Conservation (phyloP, 2,888 invertebrate genomes). For the Pseudococcus longispinus region DNA sequence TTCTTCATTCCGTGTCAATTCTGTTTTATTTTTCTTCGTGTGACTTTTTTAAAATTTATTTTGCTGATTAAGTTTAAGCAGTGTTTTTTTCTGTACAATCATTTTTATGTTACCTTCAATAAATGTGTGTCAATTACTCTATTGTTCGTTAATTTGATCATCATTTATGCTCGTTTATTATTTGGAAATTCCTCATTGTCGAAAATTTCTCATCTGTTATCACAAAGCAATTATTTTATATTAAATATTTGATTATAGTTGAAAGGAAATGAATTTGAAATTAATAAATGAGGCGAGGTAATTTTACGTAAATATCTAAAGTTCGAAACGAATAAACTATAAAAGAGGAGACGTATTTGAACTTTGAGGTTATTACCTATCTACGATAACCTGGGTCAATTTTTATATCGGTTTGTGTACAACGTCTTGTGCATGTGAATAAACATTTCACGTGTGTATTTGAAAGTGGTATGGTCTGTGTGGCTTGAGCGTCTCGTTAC, state of each 20-base stretch:
- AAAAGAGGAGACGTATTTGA: background rate
- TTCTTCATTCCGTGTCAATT: conserved; percentile 52
- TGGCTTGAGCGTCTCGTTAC: background rate
- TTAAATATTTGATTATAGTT: background rate
- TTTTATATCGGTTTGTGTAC: background rate
- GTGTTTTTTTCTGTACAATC: conserved; percentile 50
- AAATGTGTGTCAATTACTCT: conserved; percentile 53
- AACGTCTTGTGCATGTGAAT: background rate
- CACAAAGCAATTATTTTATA: background rate
- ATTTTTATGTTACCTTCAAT: conserved; percentile 51
- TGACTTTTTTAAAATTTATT: conserved; percentile 2
- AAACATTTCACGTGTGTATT: background rate
- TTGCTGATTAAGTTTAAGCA: conserved; percentile 37
- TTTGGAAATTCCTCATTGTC: background rate
- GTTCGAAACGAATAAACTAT: background rate
- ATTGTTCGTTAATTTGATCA: background rate
- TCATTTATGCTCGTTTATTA: background rate
- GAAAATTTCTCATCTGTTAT: background rate
- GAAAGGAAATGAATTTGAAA: background rate
- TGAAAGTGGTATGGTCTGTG: background rate
- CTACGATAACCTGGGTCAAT: background rate
- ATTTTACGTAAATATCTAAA: background rate
- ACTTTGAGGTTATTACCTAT: background rate
- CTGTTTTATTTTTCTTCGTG: conserved; percentile 8
- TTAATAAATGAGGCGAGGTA: background rate